Percentiles rank a stretch among this genome's conserved stretches.
phyloP scores from a whole-genome alignment of 35 echinoderm and acorn worm species.

The Chiridota heheva region DNA sequence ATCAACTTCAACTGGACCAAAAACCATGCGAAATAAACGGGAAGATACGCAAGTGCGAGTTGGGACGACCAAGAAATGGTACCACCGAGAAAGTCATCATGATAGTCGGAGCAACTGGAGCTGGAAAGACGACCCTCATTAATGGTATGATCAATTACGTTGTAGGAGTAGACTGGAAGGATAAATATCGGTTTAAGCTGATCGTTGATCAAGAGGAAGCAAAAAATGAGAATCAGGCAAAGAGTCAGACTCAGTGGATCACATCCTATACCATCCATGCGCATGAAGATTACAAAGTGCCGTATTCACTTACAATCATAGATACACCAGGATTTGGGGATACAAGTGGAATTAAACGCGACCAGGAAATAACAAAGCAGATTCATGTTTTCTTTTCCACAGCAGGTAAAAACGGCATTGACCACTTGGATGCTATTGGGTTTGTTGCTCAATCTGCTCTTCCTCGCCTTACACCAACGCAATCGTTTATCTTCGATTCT shows the following conservation, averaged over 20 bases:
- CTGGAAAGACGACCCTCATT: slow-evolving; percentile 60
- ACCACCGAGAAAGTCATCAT: slow-evolving; percentile 41
- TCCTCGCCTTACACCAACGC: slow-evolving; percentile 3
- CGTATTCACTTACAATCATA: slow-evolving; percentile 24
- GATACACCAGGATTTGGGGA: slow-evolving; percentile 48
- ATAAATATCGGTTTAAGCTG: slow-evolving; percentile 25
- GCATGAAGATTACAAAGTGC: neutral
- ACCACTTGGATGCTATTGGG: slow-evolving; percentile 57
- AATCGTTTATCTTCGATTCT: slow-evolving; percentile 1
- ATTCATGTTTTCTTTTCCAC: slow-evolving; percentile 5
- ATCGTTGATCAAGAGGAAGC: slow-evolving; percentile 1
- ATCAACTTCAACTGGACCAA: no score
- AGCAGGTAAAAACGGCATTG: neutral
- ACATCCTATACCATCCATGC: slow-evolving; percentile 32
- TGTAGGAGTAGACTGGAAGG: slow-evolving; percentile 19
- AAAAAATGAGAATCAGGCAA: slow-evolving; percentile 1
- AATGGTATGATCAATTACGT: slow-evolving; percentile 39
- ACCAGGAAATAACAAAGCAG: slow-evolving; percentile 17
- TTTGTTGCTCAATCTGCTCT: slow-evolving; percentile 43
- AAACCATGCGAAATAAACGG: no score
- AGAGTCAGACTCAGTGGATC: slow-evolving; percentile 19
- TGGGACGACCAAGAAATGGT: neutral
- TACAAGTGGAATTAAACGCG: slow-evolving; percentile 29
- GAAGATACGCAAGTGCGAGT: neutral
- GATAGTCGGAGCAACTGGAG: slow-evolving; percentile 47